Base-by-base conservation (phyloP, 2,888 invertebrate species). In the Pristionchus japonicus region DNA sequence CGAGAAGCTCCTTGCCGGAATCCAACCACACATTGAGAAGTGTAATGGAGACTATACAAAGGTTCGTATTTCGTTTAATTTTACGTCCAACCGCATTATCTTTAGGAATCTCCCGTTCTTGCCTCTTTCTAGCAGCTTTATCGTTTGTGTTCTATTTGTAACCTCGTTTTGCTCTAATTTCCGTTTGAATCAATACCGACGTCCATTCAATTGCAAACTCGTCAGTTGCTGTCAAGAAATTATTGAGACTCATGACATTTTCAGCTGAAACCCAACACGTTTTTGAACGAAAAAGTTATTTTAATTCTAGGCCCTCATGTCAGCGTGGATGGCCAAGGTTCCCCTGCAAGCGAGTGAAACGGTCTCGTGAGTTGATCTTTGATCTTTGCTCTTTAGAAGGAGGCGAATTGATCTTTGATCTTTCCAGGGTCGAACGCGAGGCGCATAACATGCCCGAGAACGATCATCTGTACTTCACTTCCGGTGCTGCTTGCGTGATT, bases 401-500 rank as follows among this genome's bases (percentile, higher is more conserved):
- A n/a, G n/a, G n/a, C n/a, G 40, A 74, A 1, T 13, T 86, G 20
- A 67, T 31, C 31, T 86, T 86, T 31, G 47, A 49, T 61, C 43
- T 34, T 2, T 37, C 23, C 43, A 92, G 92, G 43, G 89, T 91
- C 34, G 89, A 91, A 31, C 88, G 92, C 31, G 82, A 89, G 20
- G 87, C 90, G 40, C 89, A 89, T 52, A 89, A 86, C 27, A 89
- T 80, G 17, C 40, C 80, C 23, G 88, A 89, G 17, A 86, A 86
- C 34, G 90, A 90, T 34, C 88, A 91, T n/a, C 90, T 91, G 0
- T 98, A 98, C 94, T 98, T 96, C 93, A 97, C 97, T 0, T 97
- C 96, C 94, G 98, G 98, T 0, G 97, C 96, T 0, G 97, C 97
- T 17, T 96, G 97, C 91, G 96, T 97, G 0, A 97, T 97, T 94